Percentiles rank a stretch among this genome's conserved stretches.
Evolutionary conservation across 2,888 invertebrate genomes (phyloP).

Genomic region (Invenusta paracnida): DNA sequence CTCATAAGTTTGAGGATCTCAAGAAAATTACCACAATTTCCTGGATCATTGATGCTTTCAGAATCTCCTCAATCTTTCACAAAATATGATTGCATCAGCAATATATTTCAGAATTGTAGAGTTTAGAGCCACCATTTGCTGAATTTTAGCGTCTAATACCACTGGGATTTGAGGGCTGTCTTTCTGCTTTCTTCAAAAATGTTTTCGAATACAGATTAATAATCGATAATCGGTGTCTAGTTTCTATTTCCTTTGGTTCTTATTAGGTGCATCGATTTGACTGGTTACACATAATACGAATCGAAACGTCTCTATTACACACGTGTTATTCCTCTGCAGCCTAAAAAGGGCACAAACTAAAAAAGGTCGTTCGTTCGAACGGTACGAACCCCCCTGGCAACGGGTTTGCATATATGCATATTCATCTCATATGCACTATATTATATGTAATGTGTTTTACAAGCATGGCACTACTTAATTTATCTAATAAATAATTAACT

Average conservation of each 20-base stretch:
- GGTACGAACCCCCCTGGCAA: slow-evolving; percentile 9
- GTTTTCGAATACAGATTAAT: too few species aligned
- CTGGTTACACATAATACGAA: too few species aligned
- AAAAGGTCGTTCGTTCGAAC: slow-evolving; percentile 9
- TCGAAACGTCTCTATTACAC: too few species aligned
- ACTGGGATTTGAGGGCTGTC: neutral
- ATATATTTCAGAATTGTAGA: neutral
- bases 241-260: too few species aligned
- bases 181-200: neutral
- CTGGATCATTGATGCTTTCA: neutral
- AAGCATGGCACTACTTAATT: too few species aligned
- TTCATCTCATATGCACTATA: too few species aligned
- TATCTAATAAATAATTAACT: too few species aligned
- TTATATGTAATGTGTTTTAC: too few species aligned
- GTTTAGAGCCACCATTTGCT: neutral
- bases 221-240: too few species aligned
- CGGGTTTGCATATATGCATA: too few species aligned
- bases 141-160: neutral
- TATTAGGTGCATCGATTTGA: too few species aligned
- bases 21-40: neutral
- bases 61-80: neutral
- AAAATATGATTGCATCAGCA: neutral
- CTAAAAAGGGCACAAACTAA: neutral
- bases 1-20: neutral
- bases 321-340: neutral